A percentile compares a stretch with the other conserved stretches of the same genome.
These are phyloP conservation scores for Drosophila koepferae DNA, from an alignment of 2,888 invertebrate species.

Conservation along the genomic window DNA sequence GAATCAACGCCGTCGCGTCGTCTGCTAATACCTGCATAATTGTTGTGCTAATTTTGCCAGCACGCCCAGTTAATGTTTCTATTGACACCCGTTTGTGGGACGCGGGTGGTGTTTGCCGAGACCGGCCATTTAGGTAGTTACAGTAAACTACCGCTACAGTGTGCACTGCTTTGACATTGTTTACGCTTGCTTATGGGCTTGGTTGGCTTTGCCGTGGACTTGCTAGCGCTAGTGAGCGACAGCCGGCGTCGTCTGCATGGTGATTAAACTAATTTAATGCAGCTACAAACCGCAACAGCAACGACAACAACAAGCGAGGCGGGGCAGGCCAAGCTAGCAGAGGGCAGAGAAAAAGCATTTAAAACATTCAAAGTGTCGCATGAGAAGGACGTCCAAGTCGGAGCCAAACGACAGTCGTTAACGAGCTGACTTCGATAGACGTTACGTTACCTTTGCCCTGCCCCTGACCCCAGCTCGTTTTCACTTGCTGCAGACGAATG, in stretches of 20 bases:
- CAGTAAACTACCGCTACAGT: constrained; percentile 32
- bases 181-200: constrained; percentile 77
- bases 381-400: constrained; percentile 56
- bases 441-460: constrained; percentile 5
- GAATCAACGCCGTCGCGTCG: constrained; percentile 43
- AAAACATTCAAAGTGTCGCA: constrained; percentile 81
- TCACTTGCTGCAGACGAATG: constrained; percentile 27
- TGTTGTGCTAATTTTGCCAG: constrained; percentile 76
- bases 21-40: constrained; percentile 71
- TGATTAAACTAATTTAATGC: constrained; percentile 82
- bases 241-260: constrained; percentile 46
- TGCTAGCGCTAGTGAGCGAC: constrained; percentile 7
- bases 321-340: constrained; percentile 8
- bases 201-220: constrained; percentile 31
- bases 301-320: constrained; percentile 4
- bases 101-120: constrained; percentile 21
- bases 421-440: constrained; percentile 48
- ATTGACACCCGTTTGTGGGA: constrained; percentile 65
- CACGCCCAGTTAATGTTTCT: constrained; percentile 78
- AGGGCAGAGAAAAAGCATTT: constrained; percentile 75
- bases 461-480: constrained; percentile 1
- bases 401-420: constrained; percentile 38
- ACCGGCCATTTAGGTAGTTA: constrained; percentile 32
- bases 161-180: constrained; percentile 78
- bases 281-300: constrained; percentile 49